Base-by-base conservation (phyloP, 2,113 vertebrate species). In the Pelobates fuscus region DNA sequence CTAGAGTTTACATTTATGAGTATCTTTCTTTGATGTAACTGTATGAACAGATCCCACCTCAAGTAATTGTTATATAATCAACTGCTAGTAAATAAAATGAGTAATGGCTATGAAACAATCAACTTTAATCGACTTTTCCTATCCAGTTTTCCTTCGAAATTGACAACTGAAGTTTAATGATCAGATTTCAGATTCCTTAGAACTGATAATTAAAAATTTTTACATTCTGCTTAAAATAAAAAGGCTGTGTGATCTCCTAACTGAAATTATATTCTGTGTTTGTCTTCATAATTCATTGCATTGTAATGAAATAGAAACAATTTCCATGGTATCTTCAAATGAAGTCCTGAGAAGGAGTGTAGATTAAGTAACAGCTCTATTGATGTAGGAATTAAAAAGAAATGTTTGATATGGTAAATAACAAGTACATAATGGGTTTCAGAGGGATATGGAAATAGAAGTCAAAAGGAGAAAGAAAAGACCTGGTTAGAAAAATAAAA, bases 321-420 rank as follows among this genome's bases (percentile, higher is more conserved):
- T 61, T 71, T 60, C 59, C 57, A 60, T 61, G 30, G 69, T 26
- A 71, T 60, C 59, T 61, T 63, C 54, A 74, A 75, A 67, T 55
- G 44, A 67, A 58, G 63, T 67, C 30, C 29, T 43, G 25, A 59
- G 25, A 59, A 63, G 26, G 57, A 75, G 63, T 24, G 41, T 43
- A 66, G 30, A 64, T 44, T 67, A 67, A 66, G 60, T 67, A 52
- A 81, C 25, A 79, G 62, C 67, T 82, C 81, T 77, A 88, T 88
- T 91, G 88, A 92, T 89, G 87, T 91, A 85, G 78, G 86, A 89
- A 88, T 88, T 84, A 86, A 88, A 90, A 88, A 82, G 52, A 75
- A 81, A 82, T 85, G 79, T 90, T 92, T 92, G 88, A 90, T 89
- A 84, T 91, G 84, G 87, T 89, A 91, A 90, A 85, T 89, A 87